Base-by-base conservation (phyloP, 2,113 vertebrate genomes). In the Hippocampus abdominalis region DNA sequence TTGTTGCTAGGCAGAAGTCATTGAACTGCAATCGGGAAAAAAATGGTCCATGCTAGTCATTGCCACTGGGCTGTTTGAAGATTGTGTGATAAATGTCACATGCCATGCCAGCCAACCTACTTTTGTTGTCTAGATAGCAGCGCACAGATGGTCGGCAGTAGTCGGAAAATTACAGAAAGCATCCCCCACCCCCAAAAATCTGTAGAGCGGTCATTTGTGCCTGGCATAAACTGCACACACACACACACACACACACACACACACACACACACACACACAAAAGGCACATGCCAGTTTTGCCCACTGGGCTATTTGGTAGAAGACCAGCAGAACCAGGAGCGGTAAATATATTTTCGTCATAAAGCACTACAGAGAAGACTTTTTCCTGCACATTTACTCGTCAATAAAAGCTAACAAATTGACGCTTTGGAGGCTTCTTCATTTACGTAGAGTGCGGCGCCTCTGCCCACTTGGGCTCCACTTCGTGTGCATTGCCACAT, bases 401-500 rank as follows among this genome's bases (percentile, higher is more conserved):
- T 1, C 29, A 39, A 21, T 42, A 13, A 36, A 63, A 39, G 32
- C 61, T 9, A 56, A 13, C 12, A 25, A 11, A 25, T 12, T 12
- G 23, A n/a, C 3, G 2, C n/a, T 54, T 23, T 6, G 3, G 51
- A 21, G n/a, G 8, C 21, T 27, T 56, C 54, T 25, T 15, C 11
- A 12, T 27, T 25, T 16, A 25, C 54, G 11, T 57, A 5, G 1
- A 56, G 10, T 25, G n/a, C n/a, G 20, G 53, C 16, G 23, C 48
- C 25, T 18, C 23, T 61, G n/a, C 8, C 1, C 1, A 18, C 25
- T 64, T 66, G 40, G 65, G 70, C 10, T 46, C 20, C 40, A 16
- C 49, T 29, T 73, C 29, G 68, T 72, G 32, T 68, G 25, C 8
- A 56, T 68, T 40, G 66, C 12, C 49, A 68, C 68, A 60, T 11